These are phyloP conservation scores for Tyrannus savana DNA, from an alignment of 2,113 vertebrate genomes.

Conservation along the genomic window DNA sequence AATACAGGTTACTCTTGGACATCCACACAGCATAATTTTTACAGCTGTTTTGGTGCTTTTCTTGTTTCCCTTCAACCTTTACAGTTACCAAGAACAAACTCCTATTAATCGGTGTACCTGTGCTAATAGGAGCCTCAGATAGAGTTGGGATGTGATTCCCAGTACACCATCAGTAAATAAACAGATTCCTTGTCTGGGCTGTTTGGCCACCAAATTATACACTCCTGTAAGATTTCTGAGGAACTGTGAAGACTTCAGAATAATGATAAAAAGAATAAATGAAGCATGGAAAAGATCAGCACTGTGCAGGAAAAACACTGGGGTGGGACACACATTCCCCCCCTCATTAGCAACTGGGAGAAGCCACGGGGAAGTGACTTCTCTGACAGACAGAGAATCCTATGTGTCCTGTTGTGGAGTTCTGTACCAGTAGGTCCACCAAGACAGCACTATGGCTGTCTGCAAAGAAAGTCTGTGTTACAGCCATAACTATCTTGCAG, in stretches of 20 bases:
- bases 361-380: background rate
- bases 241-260: background rate
- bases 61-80: background rate
- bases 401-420: background rate
- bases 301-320: background rate
- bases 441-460: background rate
- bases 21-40: background rate
- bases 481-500: background rate
- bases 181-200: background rate
- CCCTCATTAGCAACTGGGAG: background rate
- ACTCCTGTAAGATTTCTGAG: background rate
- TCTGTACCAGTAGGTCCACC: background rate
- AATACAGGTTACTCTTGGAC: background rate
- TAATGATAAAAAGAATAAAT: background rate
- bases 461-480: background rate
- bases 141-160: background rate
- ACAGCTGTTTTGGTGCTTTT: background rate
- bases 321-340: rapidly evolving
- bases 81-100: background rate
- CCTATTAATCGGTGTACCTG: background rate
- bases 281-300: background rate
- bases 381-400: background rate
- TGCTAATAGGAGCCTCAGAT: background rate
- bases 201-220: background rate
- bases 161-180: background rate